Conservation (phyloP, 2,797 vertebrate species). For the Hydrophis major region DNA sequence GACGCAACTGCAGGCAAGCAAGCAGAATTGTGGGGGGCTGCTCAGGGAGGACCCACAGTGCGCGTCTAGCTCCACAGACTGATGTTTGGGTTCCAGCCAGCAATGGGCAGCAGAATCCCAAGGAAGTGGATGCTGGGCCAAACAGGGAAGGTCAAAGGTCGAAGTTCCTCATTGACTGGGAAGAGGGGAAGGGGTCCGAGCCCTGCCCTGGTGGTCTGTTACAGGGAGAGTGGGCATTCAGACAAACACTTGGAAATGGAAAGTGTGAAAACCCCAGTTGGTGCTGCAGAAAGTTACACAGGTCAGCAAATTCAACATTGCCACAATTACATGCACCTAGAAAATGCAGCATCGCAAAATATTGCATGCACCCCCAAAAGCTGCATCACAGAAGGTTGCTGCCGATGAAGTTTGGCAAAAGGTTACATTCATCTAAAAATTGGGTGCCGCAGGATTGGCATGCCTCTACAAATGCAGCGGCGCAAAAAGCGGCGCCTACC, state of each 20-base stretch:
- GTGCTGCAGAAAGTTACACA: background rate
- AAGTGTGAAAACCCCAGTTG: background rate
- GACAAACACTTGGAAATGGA: background rate
- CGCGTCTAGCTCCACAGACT: background rate
- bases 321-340: too few species aligned
- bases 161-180: background rate
- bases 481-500: background rate
- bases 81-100: background rate
- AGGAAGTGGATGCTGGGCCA: background rate
- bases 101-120: background rate
- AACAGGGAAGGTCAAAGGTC: too few species aligned
- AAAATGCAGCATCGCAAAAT: accelerated
- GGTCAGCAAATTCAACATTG: background rate
- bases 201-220: background rate
- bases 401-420: too few species aligned
- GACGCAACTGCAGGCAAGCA: background rate
- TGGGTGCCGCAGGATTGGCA: too few species aligned
- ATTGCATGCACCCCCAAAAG: background rate
- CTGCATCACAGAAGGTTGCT: too few species aligned
- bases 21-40: background rate
- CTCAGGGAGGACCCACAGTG: background rate
- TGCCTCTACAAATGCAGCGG: accelerated
- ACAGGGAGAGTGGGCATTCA: background rate
- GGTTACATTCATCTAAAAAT: too few species aligned
- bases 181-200: background rate